A percentile compares a stretch with the other conserved stretches of the same genome.
Conservation (phyloP, 2,797 vertebrate genomes). For the Myioborus miniatus region DNA sequence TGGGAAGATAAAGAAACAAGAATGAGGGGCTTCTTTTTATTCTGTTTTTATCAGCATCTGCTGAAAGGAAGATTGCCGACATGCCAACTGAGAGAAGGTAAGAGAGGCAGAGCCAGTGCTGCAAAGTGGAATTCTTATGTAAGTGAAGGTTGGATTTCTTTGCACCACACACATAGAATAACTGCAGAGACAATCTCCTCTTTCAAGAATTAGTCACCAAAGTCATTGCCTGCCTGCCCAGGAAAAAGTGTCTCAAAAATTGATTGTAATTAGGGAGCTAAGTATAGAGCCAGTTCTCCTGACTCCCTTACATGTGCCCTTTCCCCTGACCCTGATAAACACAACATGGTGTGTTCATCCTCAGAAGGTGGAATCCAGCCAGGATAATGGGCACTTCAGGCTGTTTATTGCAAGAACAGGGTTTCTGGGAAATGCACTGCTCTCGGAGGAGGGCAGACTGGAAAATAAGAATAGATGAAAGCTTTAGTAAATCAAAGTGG, state of each 20-base stretch:
- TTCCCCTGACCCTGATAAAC: neutral
- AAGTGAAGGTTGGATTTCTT: neutral
- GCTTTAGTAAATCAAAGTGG: neutral
- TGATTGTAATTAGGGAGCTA: neutral
- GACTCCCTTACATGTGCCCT: neutral
- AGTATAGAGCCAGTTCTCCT: neutral
- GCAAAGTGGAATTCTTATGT: neutral
- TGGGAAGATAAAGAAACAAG: neutral
- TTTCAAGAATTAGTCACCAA: neutral
- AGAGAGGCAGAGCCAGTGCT: neutral
- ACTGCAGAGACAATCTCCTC: neutral
- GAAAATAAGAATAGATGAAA: neutral
- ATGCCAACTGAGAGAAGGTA: neutral
- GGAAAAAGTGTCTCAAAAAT: neutral
- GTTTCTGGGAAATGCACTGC: neutral
- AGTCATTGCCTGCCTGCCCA: neutral
- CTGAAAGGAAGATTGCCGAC: neutral
- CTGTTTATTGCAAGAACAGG: neutral
- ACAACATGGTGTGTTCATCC: neutral
- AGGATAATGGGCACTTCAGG: neutral
- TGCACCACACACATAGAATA: accelerated
- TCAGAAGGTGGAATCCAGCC: neutral
- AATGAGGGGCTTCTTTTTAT: neutral
- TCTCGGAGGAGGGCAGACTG: neutral
- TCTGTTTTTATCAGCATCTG: neutral